These are phyloP conservation scores for Hemitrygon akajei DNA, from an alignment of 2,797 vertebrate species.

Conservation along the genomic window DNA sequence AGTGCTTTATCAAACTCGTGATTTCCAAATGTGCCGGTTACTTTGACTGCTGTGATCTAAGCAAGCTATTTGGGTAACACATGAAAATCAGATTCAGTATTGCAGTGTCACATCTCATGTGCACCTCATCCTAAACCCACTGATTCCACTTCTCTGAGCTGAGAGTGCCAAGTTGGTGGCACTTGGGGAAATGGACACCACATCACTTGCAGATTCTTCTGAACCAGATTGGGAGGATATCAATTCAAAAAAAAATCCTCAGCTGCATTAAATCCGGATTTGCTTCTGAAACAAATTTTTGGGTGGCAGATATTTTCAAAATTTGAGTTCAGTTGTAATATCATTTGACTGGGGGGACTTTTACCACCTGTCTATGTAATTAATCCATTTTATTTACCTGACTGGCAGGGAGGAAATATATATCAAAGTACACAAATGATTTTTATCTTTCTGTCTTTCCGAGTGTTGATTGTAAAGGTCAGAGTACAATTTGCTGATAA, in stretches of 20 bases:
- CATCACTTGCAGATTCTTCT: neutral
- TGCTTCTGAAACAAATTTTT: neutral
- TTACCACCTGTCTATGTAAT: neutral
- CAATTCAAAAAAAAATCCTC: neutral
- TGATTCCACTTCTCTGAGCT: neutral
- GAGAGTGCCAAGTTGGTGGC: neutral
- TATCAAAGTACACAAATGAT: neutral
- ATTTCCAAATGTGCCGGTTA: conserved; percentile 11
- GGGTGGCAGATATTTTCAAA: neutral
- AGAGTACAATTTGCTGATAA: neutral
- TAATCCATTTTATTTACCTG: neutral
- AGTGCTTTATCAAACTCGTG: neutral
- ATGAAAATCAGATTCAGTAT: neutral
- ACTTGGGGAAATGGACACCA: neutral
- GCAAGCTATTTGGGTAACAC: neutral
- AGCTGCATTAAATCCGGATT: neutral
- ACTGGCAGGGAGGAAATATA: conserved; percentile 6
- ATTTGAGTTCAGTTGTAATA: neutral
- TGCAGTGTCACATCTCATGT: neutral
- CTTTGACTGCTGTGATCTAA: neutral
- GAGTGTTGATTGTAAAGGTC: conserved; percentile 5
- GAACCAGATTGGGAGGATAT: neutral
- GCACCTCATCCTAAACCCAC: neutral
- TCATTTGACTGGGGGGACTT: neutral
- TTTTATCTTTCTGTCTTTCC: conserved; percentile 14